Evolutionary conservation across 2,797 vertebrate genomes (phyloP).

Genomic region (Acridotheres tristis): DNA sequence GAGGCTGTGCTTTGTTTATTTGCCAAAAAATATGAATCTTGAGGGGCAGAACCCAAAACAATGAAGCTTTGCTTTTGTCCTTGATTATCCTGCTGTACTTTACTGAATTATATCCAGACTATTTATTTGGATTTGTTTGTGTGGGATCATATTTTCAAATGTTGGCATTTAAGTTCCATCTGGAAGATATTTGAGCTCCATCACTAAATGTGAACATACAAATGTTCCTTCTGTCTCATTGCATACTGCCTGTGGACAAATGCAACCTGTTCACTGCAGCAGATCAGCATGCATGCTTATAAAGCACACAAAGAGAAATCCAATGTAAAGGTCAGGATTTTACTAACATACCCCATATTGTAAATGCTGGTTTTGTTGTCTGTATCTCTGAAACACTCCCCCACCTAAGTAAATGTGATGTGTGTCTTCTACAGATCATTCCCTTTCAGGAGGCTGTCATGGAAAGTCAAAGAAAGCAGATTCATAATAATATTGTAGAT

Average conservation of each 20-base stretch:
- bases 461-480: neutral
- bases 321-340: neutral
- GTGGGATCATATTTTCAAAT: neutral
- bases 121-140: conserved; percentile 16
- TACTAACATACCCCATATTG: neutral
- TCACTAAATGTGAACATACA: neutral
- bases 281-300: neutral
- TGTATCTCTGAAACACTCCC: neutral
- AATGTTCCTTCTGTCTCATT: conserved; percentile 3
- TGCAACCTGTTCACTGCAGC: neutral
- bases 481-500: neutral
- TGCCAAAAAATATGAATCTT: neutral
- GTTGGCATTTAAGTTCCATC: conserved; percentile 44
- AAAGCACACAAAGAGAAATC: neutral
- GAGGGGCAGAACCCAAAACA: neutral
- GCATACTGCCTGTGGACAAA: neutral
- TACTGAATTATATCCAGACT: neutral
- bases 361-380: neutral
- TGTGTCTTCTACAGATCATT: neutral
- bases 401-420: no score
- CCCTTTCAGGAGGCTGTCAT: neutral
- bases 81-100: neutral
- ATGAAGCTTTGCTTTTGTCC: neutral
- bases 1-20: neutral
- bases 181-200: neutral